Conservation (phyloP, 2,888 invertebrate species). For the Hydrotaea diabolus region DNA sequence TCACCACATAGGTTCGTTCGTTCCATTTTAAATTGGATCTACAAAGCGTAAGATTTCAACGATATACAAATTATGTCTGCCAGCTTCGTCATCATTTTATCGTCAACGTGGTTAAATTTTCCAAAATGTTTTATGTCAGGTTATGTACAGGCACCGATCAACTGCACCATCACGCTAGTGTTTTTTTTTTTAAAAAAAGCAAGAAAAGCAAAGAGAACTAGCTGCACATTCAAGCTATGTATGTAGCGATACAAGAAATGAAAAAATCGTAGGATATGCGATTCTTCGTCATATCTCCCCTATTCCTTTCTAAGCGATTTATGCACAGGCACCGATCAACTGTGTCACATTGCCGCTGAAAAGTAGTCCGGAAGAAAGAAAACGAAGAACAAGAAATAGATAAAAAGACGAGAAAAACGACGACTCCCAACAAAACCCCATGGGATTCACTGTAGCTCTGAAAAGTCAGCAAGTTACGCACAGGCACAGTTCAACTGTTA, state of each 20-base stretch:
- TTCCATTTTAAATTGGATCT: background rate
- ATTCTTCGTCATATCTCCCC: constrained; percentile 26
- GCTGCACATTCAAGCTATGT: background rate
- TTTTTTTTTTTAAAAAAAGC: constrained; percentile 35
- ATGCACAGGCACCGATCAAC: constrained; percentile 67
- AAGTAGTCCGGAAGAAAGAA: constrained; percentile 54
- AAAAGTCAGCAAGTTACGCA: constrained; percentile 46
- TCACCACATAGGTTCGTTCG: background rate
- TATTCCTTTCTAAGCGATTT: constrained; percentile 32
- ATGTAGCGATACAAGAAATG: constrained; percentile 29
- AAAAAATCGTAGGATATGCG: constrained; percentile 15
- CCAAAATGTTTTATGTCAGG: background rate
- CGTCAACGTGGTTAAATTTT: background rate
- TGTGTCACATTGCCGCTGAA: constrained; percentile 70
- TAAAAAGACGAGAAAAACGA: constrained; percentile 15
- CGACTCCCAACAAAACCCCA: background rate
- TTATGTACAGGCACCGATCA: constrained; percentile 69
- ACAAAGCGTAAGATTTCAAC: background rate
- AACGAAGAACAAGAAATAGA: constrained; percentile 47
- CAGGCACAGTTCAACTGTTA: constrained; percentile 69
- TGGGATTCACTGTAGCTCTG: background rate
- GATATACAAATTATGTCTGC: background rate
- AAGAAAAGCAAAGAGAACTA: constrained; percentile 30
- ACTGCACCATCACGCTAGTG: constrained; percentile 67
- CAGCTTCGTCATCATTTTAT: background rate